Conservation (phyloP, 2,888 invertebrate species). For the Eustalomyia histrio region DNA sequence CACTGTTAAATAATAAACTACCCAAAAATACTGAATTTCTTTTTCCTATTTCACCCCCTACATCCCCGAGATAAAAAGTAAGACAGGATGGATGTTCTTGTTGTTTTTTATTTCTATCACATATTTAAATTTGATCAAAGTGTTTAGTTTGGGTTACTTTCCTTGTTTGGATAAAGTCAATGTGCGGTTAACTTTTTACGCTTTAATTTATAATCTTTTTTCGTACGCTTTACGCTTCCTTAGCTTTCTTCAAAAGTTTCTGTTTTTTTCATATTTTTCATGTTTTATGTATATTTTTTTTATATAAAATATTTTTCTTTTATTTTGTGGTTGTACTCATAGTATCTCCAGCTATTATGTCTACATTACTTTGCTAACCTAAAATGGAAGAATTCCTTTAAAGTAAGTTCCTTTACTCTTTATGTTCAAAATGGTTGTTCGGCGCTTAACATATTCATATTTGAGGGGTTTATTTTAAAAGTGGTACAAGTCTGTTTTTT, state of each 20-base stretch:
- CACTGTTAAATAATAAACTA: too few relatives aligned
- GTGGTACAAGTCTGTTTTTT: too few relatives aligned
- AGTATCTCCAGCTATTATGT: slow-evolving; percentile 18
- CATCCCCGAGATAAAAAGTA: too few relatives aligned
- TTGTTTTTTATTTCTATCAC: too few relatives aligned
- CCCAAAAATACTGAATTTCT: too few relatives aligned
- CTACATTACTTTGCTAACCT: slow-evolving; percentile 32
- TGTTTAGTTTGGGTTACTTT: too few relatives aligned
- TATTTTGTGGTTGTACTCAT: slow-evolving; percentile 7
- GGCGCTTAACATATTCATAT: too few relatives aligned
- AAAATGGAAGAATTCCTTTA: slow-evolving; percentile 34
- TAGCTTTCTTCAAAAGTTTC: slow-evolving; percentile 55
- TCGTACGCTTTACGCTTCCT: slow-evolving; percentile 51
- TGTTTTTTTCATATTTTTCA: slow-evolving; percentile 14
- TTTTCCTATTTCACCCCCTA: too few relatives aligned
- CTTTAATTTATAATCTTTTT: slow-evolving; percentile 45
- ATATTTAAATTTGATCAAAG: too few relatives aligned
- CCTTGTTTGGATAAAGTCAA: slow-evolving; percentile 19
- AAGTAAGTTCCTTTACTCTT: neutral
- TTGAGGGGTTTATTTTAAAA: too few relatives aligned
- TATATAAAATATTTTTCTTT: slow-evolving; percentile 27
- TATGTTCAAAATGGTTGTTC: neutral
- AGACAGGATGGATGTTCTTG: too few relatives aligned
- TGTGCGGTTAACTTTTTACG: slow-evolving; percentile 57
- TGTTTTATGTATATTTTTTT: neutral